Conservation (phyloP, 2,113 vertebrate genomes). For the Muntiacus muntjak region DNA sequence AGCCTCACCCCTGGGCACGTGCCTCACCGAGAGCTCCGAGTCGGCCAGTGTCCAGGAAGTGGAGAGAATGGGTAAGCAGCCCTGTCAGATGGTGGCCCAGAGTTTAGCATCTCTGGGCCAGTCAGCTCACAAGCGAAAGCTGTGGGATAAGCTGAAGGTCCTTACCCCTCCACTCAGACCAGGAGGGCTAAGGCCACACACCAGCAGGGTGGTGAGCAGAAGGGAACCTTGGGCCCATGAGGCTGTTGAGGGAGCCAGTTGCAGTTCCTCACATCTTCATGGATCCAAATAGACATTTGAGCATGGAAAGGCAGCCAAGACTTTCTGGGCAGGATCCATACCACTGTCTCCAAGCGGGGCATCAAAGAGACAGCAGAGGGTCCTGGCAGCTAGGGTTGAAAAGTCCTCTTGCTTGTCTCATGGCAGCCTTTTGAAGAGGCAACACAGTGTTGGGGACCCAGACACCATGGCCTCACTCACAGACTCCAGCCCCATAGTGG, state of each 20-base stretch:
- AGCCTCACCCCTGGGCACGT: not conserved
- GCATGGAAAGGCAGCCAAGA: constrained; percentile 78
- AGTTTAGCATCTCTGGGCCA: constrained; percentile 49
- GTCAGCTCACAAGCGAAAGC: constrained; percentile 60
- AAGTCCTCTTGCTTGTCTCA: not conserved
- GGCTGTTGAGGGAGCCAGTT: not conserved
- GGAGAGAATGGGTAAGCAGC: constrained; percentile 44
- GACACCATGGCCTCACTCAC: not conserved
- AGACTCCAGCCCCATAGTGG: constrained; percentile 65
- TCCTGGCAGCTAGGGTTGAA: constrained; percentile 70
- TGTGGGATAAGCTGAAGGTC: constrained; percentile 56
- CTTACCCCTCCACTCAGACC: constrained; percentile 59
- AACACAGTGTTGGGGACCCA: not conserved
- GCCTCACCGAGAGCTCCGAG: not conserved
- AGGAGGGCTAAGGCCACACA: constrained; percentile 64
- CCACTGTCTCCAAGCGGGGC: constrained; percentile 68
- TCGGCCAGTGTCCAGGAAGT: constrained; percentile 44
- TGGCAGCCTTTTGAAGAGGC: not conserved
- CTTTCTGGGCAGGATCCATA: constrained; percentile 58
- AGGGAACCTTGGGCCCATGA: not conserved
- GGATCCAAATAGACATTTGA: constrained; percentile 65
- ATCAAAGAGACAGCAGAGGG: constrained; percentile 63
- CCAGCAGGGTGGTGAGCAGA: constrained; percentile 39
- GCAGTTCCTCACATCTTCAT: not conserved
- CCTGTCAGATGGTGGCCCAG: constrained; percentile 41